Evolutionary conservation across 2,797 vertebrate species (phyloP), one percentile per base, ranked within the genome.

Genomic region (Botia almorhae): DNA sequence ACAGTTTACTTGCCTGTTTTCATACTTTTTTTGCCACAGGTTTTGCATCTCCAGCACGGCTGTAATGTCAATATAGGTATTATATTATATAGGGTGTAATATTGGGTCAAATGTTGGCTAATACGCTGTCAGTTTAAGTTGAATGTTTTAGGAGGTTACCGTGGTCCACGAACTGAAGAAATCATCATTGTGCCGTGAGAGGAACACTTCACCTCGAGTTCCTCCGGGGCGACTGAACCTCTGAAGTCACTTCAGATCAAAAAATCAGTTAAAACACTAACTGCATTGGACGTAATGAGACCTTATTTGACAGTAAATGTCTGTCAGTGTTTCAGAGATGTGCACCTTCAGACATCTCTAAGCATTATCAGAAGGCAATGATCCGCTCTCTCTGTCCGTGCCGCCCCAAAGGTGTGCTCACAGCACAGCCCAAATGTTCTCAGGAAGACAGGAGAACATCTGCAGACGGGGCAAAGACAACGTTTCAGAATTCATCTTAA

Each of bases 401-500:
- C 43, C 48, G n/a, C n/a, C 61, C 48, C 51, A 68, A 58, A 74
- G 78, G 51, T 80, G 78, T 68, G 70, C 51, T 80, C 51, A 29
- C 4, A 67, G 58, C 19, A 0, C 69, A 53, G 19, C 23, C 43
- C 58, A 87, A 81, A 74, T 69, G 83, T 87, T 78, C 80, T 75
- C 83, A 84, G 81, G 69, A 86, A 74, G 84, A 63, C 39, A 48
- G 60, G 72, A 82, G 89, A 87, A 85, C 85, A 85, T 81, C 87
- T 89, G 83, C 85, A 86, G 78, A 56, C 68, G 61, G 56, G 80
- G 81, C 26, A 81, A 69, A 72, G 85, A 81, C 89, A 89, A 87
- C 89, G 90, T 91, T 92, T 91, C 74, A 51, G 77, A 90, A 89
- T 90, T 43, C 76, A 83, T 85, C 80, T 82, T 89, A 88, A 90